Percentiles rank a stretch among this genome's conserved stretches.
phyloP scores from a whole-genome alignment of 2,797 vertebrate species.

The Benthosema pterotum region DNA sequence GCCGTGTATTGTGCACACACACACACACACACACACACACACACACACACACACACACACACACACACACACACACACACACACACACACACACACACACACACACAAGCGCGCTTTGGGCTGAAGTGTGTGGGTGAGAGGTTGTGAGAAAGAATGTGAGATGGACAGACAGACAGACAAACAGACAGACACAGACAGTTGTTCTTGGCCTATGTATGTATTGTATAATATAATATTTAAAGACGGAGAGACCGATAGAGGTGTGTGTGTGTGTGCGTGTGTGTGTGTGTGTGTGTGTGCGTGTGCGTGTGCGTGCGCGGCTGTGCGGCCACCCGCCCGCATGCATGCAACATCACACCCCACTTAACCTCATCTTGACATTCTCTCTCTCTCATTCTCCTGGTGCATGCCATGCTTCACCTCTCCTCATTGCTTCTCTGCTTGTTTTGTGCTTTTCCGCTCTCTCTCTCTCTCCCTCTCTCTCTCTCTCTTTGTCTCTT shows the following conservation, averaged over 20 bases:
- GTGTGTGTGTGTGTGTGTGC: constrained; percentile 40
- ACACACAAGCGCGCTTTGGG: constrained; percentile 62
- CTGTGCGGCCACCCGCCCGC: background rate
- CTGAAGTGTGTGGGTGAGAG: constrained; percentile 30
- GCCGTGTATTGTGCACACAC: too few relatives aligned
- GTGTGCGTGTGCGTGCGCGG: constrained; percentile 5
- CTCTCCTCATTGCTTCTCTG: constrained; percentile 12
- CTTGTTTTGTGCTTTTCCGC: constrained; percentile 9
- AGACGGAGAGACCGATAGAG: background rate
- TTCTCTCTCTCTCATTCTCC: constrained; percentile 20
- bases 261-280: constrained; percentile 9
- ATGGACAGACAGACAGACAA: too few relatives aligned
- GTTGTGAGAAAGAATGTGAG: constrained; percentile 24
- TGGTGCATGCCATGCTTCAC: constrained; percentile 20
- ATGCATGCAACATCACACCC: constrained; percentile 43
- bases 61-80: constrained; percentile 14
- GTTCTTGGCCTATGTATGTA: too few relatives aligned
- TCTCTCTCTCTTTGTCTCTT: background rate
- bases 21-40: too few relatives aligned
- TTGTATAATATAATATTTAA: too few relatives aligned
- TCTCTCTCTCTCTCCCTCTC: constrained; percentile 12
- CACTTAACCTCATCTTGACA: constrained; percentile 75
- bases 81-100: constrained; percentile 18
- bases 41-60: too few relatives aligned
- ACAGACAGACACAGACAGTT: too few relatives aligned